These are phyloP conservation scores for Megalopta genalis DNA, from an alignment of 1,140 invertebrate genomes.

Conservation along the genomic window DNA sequence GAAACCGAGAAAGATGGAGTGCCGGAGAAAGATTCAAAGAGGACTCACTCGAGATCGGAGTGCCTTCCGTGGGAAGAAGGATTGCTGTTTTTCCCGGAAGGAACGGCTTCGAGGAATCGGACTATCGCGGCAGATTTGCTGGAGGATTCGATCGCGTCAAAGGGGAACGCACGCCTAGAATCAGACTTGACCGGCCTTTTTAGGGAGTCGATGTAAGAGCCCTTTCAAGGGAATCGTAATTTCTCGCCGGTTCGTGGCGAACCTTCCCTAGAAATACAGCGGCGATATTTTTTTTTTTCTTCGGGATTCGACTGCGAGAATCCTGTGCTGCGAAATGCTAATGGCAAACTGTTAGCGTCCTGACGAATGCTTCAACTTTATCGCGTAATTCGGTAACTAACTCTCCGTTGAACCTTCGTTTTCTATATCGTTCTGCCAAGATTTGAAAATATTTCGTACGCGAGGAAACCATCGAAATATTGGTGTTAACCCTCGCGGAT, in stretches of 20 bases:
- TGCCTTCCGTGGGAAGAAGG: not conserved
- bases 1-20: too few relatives aligned
- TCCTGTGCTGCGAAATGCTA: not conserved
- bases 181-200: not conserved
- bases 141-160: not conserved
- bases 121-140: not conserved
- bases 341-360: too few relatives aligned
- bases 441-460: too few relatives aligned
- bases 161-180: not conserved
- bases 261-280: slow-evolving; percentile 23
- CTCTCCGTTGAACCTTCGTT: too few relatives aligned
- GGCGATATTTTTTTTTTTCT: slow-evolving; percentile 45
- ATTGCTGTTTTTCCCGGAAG: not conserved
- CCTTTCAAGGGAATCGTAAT: slow-evolving; percentile 11
- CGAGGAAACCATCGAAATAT: not conserved
- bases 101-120: not conserved
- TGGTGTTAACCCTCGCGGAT: too few relatives aligned
- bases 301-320: slow-evolving; percentile 15
- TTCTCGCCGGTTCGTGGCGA: not conserved
- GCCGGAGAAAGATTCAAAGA: not conserved
- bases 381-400: too few relatives aligned
- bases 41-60: not conserved
- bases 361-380: too few relatives aligned
- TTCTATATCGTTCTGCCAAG: too few relatives aligned
- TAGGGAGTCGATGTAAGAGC: slow-evolving; percentile 1